Conservation (phyloP, 2,888 invertebrate species). For the Poecilus cupreus region DNA sequence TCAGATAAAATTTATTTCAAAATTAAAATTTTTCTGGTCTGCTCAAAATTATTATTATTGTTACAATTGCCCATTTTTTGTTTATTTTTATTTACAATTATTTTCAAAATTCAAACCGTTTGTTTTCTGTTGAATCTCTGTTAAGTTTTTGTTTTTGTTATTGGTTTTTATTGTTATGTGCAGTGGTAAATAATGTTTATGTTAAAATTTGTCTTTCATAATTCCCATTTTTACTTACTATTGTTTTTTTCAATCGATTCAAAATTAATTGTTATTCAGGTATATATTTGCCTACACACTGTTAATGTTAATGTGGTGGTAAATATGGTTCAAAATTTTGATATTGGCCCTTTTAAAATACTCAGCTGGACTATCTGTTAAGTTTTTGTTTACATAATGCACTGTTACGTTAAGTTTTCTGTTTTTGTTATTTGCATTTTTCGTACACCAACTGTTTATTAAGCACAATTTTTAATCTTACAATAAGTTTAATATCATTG, state of each 20-base stretch:
- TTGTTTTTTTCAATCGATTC: too few relatives aligned
- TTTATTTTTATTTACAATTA: too few relatives aligned
- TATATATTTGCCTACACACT: not conserved
- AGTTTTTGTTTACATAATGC: not conserved
- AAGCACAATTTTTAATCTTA: too few relatives aligned
- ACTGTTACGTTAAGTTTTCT: constrained; percentile 33
- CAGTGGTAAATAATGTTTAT: constrained; percentile 3
- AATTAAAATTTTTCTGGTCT: not conserved
- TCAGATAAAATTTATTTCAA: too few relatives aligned
- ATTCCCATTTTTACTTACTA: not conserved
- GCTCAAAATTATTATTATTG: not conserved
- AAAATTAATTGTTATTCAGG: too few relatives aligned
- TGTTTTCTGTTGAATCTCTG: constrained; percentile 10
- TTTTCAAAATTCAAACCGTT: not conserved
- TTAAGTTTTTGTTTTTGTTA: constrained; percentile 21
- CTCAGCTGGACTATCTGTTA: constrained; percentile 1
- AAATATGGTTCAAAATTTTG: not conserved
- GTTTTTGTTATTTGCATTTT: not conserved
- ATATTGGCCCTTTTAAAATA: not conserved
- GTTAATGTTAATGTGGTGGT: not conserved
- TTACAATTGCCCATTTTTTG: not conserved
- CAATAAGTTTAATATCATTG: constrained; percentile 27
- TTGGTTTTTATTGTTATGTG: constrained; percentile 10
- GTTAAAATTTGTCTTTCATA: constrained; percentile 22
- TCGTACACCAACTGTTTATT: not conserved